These are phyloP conservation scores for Plagodis dolabraria DNA, from an alignment of 2,888 invertebrate genomes.

Conservation along the genomic window DNA sequence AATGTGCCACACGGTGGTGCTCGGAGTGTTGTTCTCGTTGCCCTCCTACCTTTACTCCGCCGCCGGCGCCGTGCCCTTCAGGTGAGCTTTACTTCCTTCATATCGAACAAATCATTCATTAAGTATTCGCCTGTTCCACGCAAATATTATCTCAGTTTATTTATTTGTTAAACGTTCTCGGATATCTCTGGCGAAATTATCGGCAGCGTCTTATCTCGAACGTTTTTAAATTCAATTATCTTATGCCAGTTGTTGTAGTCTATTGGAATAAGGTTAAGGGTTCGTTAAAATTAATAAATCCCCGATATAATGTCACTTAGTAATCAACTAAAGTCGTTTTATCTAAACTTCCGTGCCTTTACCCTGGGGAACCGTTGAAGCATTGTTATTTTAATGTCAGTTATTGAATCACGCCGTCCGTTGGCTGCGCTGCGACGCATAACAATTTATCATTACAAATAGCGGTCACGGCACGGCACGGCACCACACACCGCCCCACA, in stretches of 20 bases:
- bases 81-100: slow-evolving; percentile 56
- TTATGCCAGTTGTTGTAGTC: too few species aligned
- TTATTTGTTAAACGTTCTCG: too few species aligned
- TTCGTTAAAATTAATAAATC: too few species aligned
- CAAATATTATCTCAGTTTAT: neutral
- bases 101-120: neutral
- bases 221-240: too few species aligned
- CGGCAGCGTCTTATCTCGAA: too few species aligned
- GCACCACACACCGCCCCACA: neutral
- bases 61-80: slow-evolving; percentile 74
- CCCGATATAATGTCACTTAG: too few species aligned
- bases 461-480: neutral
- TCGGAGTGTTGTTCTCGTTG: slow-evolving; percentile 75
- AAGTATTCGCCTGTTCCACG: neutral
- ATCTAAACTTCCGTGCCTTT: too few species aligned
- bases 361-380: neutral
- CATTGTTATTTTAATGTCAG: slow-evolving; percentile 7
- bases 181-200: too few species aligned
- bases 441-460: slow-evolving; percentile 2
- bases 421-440: neutral
- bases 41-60: slow-evolving; percentile 77
- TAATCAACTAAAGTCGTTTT: too few species aligned
- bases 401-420: slow-evolving; percentile 6
- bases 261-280: too few species aligned
- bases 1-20: slow-evolving; percentile 78